A percentile compares a stretch with the other conserved stretches of the same genome.
These are phyloP conservation scores for Lithodes maja DNA, from an alignment of 2,888 invertebrate species.

Conservation along the genomic window DNA sequence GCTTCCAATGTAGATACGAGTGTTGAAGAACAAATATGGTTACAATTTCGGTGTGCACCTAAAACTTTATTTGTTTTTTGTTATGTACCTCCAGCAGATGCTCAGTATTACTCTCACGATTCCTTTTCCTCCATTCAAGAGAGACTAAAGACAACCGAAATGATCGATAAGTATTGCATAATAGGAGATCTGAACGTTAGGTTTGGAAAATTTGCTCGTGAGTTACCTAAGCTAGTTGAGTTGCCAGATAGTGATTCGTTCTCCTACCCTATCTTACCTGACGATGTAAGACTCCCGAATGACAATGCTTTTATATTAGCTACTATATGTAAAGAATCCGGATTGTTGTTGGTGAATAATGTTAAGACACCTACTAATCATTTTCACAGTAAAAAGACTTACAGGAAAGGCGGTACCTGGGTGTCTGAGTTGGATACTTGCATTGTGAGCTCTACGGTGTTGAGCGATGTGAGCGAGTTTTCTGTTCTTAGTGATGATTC, in stretches of 20 bases:
- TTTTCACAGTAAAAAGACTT: slow-evolving; percentile 10
- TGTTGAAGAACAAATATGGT: slow-evolving; percentile 5
- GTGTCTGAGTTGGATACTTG: slow-evolving; percentile 8
- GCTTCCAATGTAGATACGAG: background rate
- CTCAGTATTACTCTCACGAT: background rate
- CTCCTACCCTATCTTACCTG: slow-evolving; percentile 1
- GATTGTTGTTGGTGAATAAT: slow-evolving; percentile 19
- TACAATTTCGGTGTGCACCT: background rate
- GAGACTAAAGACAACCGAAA: background rate
- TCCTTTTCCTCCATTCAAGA: slow-evolving; percentile 21
- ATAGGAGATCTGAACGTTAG: slow-evolving; percentile 23
- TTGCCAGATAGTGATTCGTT: background rate
- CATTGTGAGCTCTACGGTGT: background rate
- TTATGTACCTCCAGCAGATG: slow-evolving; percentile 1
- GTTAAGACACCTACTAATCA: background rate
- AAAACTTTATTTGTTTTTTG: slow-evolving; percentile 1
- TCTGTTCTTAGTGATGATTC: background rate
- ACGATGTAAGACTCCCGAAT: background rate
- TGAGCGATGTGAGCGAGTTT: background rate
- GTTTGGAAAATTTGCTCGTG: background rate
- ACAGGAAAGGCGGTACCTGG: background rate
- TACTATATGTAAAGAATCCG: slow-evolving; percentile 12
- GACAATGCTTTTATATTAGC: slow-evolving; percentile 31
- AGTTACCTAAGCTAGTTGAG: background rate
- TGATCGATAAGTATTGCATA: background rate